These are phyloP conservation scores for Petrolisthes cinctipes DNA, from an alignment of 2,888 invertebrate genomes.

Conservation along the genomic window DNA sequence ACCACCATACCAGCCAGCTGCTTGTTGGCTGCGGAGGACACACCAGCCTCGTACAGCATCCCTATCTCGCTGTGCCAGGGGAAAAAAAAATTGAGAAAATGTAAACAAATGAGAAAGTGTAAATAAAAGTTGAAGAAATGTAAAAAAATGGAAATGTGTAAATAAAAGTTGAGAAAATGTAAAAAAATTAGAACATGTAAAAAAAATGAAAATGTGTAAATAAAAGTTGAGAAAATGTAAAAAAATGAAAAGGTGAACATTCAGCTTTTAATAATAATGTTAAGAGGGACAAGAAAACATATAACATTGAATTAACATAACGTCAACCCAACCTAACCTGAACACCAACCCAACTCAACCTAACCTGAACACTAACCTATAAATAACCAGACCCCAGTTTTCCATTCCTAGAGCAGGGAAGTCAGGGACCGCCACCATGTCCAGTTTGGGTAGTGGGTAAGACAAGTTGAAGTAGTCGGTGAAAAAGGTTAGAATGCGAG, in stretches of 20 bases:
- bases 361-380: slow-evolving; percentile 70
- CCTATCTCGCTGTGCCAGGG: slow-evolving; percentile 71
- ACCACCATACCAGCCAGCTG: slow-evolving; percentile 83
- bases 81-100: neutral
- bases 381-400: slow-evolving; percentile 81
- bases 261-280: too few relatives aligned
- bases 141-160: too few relatives aligned
- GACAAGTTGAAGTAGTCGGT: slow-evolving; percentile 76
- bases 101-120: neutral
- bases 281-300: too few relatives aligned
- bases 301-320: too few relatives aligned
- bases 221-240: neutral
- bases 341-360: neutral
- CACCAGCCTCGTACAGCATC: slow-evolving; percentile 81
- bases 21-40: slow-evolving; percentile 79
- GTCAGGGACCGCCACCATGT: slow-evolving; percentile 76
- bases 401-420: slow-evolving; percentile 85
- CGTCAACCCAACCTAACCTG: too few relatives aligned
- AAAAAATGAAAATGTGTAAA: neutral
- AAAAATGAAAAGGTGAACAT: neutral
- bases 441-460: slow-evolving; percentile 77
- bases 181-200: too few relatives aligned
- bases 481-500: slow-evolving; percentile 73
- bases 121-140: neutral
- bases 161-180: neutral